These are phyloP conservation scores for Boloria euphrosyne DNA, from an alignment of 2,888 invertebrate species.

Conservation along the genomic window DNA sequence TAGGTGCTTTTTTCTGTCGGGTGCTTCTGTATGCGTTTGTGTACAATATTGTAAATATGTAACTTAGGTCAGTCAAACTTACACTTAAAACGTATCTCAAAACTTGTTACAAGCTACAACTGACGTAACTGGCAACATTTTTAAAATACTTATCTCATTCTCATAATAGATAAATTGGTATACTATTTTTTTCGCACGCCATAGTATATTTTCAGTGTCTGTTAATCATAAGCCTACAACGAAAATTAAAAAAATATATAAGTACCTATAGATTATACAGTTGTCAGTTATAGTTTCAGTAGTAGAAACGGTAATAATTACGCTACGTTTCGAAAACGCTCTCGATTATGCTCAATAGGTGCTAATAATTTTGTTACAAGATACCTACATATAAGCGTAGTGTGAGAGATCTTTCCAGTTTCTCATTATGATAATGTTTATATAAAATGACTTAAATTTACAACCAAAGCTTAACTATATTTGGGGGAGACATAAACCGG, in stretches of 20 bases:
- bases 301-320: constrained; percentile 26
- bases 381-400: constrained; percentile 37
- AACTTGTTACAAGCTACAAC: constrained; percentile 23
- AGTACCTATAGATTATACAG: neutral
- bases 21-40: constrained; percentile 79
- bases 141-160: neutral
- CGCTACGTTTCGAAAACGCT: constrained; percentile 34
- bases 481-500: constrained; percentile 21
- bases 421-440: constrained; percentile 10
- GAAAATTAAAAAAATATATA: constrained; percentile 3
- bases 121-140: constrained; percentile 29
- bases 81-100: constrained; percentile 33
- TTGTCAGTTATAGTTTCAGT: constrained; percentile 34
- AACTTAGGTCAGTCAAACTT: constrained; percentile 57
- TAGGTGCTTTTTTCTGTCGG: constrained; percentile 81
- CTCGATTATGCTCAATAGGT: constrained; percentile 44
- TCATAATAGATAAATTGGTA: neutral
- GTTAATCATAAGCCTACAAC: constrained; percentile 12
- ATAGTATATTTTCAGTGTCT: constrained; percentile 5
- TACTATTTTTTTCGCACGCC: neutral
- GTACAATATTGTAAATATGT: constrained; percentile 78
- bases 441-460: constrained; percentile 25
- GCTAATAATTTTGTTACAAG: constrained; percentile 41
- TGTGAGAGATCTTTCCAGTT: constrained; percentile 27
- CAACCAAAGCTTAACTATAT: constrained; percentile 32